Base-by-base conservation (phyloP, 2,888 invertebrate species). In the Nesidiocoris tenuis region DNA sequence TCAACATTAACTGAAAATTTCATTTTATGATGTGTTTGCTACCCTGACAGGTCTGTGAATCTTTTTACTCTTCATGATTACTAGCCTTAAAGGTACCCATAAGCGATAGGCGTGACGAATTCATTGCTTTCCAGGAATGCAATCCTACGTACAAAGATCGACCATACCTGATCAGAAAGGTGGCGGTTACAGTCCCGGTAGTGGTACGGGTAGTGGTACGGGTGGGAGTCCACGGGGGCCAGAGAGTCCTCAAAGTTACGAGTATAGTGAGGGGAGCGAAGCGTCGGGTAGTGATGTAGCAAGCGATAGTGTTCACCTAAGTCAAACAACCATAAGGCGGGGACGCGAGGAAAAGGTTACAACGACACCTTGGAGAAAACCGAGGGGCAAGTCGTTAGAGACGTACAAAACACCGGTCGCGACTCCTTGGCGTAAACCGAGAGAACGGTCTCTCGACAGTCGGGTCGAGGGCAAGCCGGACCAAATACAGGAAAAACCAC, bases 151-250 rank as follows among this genome's bases (percentile, higher is more conserved):
- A 80, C 85, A 85, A 81, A 84, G 86, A 78, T 83, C 84, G 21
- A 79, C 84, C 74, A 83, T 85, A 56, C 83, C 82, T 54, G 86
- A 85, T 75, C 82, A 83, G 72, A 82, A 83, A 81, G 83, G 82
- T 77, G 80, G 81, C 65, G 79, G 81, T 88, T 88, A 88, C 25
- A 67, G 71, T 76, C 67, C 67, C 61, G 63, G 68, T 67, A 68
- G 59, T 54, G 61, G 54, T 25, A 68, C 25, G 9, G 63, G 68
- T 67, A 68, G 59, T 39, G 54, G 54, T 25, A 68, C 54, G 16
- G 16, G 57, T 2, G 74, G 74, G 23, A 59, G 65, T 24, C 64
- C 74, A 5, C 18, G 55, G 56, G 74, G 74, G 24, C 65, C 64
- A n/a, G 57, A 18, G 65, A 65, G 65, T 23, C 74, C 63, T n/a